These are phyloP conservation scores for Tetramorium simillimum DNA, from an alignment of 1,140 invertebrate genomes.

Conservation along the genomic window DNA sequence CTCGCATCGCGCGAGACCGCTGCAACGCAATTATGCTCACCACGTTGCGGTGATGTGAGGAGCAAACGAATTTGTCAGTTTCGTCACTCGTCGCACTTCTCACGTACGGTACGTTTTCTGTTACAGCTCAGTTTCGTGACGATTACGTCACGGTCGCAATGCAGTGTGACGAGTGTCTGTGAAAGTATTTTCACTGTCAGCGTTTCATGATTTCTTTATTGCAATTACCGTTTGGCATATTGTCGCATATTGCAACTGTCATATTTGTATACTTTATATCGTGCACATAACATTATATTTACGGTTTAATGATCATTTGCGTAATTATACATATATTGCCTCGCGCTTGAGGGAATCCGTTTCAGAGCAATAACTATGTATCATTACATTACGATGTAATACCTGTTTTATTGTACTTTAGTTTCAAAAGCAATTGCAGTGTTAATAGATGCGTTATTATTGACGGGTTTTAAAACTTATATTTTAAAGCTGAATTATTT, in stretches of 20 bases:
- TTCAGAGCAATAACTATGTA: constrained; percentile 20
- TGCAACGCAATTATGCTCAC: neutral
- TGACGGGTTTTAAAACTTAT: neutral
- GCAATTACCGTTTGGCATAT: neutral
- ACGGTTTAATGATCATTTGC: constrained; percentile 26
- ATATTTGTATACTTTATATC: constrained; percentile 6
- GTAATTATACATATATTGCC: constrained; percentile 16
- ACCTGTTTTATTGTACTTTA: neutral
- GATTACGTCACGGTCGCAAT: neutral
- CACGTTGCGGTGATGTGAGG: neutral
- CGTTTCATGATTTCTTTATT: neutral
- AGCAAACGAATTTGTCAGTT: neutral
- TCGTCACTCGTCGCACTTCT: neutral
- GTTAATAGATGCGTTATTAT: neutral
- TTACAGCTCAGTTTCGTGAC: neutral
- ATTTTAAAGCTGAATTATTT: neutral
- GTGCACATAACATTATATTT: neutral
- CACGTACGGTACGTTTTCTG: neutral
- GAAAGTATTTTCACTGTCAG: neutral
- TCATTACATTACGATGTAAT: neutral
- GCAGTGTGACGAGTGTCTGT: neutral
- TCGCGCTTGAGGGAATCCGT: constrained; percentile 4
- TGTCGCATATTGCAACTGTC: neutral
- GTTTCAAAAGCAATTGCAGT: neutral
- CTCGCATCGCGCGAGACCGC: neutral